Evolutionary conservation across 1,140 invertebrate species (phyloP), one percentile per base, ranked within the genome.

Genomic region (Drosophila ambigua): DNA sequence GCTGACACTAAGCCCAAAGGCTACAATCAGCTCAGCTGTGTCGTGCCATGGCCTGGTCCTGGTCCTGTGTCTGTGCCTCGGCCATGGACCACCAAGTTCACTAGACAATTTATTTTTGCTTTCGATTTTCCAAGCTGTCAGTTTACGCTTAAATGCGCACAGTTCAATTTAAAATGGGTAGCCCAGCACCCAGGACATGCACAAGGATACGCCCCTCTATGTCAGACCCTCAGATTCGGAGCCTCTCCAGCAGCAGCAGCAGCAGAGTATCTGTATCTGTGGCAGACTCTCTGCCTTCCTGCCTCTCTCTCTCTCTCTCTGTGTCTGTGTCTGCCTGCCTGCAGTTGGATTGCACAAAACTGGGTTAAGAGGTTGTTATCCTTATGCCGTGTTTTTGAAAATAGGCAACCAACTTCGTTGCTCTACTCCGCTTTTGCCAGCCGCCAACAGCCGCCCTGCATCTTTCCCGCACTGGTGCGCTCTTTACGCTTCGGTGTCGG

Each of bases 311-410:
- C 61, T 54, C 53, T 54, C 43, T 39, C 20, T 64, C 46, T 31
- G n/a, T n/a, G n/a, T n/a, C n/a, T n/a, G n/a, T n/a, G 20, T 50
- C 54, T 71, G 73, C 50, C 61, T 49, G 55, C 52, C 55, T 62
- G 64, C 81, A 68, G 63, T 77, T 49, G 66, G 72, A 65, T 58
- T 65, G 35, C 64, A 46, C 66, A 74, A 77, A 88, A 89, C 83
- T 88, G 87, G 83, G 83, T 88, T 88, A 88, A 88, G 83, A 88
- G 83, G 83, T 88, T 88, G 83, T 88, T 88, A 88, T 88, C 83
- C 83, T 83, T 88, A 89, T 79, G 83, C 83, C 76, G 79, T 88
- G 73, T 88, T 88, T 88, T 83, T 77, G 83, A 89, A 89, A 88
- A 88, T 88, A 89, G 83, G 84, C 82, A 88, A 80, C 62, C 79